These are phyloP conservation scores for Scelioninae gen. 2 DNA, from an alignment of 2,888 invertebrate genomes.

Conservation along the genomic window DNA sequence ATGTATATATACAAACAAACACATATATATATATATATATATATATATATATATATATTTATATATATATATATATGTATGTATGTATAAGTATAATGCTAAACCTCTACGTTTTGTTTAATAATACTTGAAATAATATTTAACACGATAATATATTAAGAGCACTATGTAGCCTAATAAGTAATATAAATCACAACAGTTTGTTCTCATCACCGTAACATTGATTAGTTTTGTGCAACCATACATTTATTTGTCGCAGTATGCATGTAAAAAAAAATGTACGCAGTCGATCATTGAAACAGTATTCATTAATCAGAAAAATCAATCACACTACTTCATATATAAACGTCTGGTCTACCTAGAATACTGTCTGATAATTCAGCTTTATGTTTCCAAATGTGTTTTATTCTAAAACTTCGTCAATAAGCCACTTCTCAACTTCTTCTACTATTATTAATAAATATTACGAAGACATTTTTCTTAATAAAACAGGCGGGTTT, in stretches of 20 bases:
- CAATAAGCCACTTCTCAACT: conserved; percentile 51
- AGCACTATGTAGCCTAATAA: conserved; percentile 55
- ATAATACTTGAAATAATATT: conserved; percentile 50
- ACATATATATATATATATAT: conserved; percentile 17
- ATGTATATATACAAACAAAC: conserved; percentile 12
- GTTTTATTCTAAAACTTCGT: conserved; percentile 48
- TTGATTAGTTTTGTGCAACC: conserved; percentile 41
- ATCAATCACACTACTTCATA: conserved; percentile 55
- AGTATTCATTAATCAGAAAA: conserved; percentile 37
- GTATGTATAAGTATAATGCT: conserved; percentile 28
- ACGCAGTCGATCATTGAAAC: conserved; percentile 42
- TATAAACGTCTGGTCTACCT: conserved; percentile 54
- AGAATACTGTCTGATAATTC: conserved; percentile 50
- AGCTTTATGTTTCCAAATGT: conserved; percentile 35
- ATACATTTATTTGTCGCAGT: conserved; percentile 30
- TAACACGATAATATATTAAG: conserved; percentile 36
- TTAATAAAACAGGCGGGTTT: conserved; percentile 70
- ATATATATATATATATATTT: no score
- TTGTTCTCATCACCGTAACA: conserved; percentile 42
- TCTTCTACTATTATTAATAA: conserved; percentile 56
- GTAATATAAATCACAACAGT: conserved; percentile 36
- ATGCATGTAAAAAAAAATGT: conserved; percentile 29
- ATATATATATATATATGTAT: conserved; percentile 8
- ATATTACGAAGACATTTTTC: conserved; percentile 67
- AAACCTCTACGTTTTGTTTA: conserved; percentile 58